Evolutionary conservation across 2,888 invertebrate species (phyloP).

Genomic region (Lottia gigantea): DNA sequence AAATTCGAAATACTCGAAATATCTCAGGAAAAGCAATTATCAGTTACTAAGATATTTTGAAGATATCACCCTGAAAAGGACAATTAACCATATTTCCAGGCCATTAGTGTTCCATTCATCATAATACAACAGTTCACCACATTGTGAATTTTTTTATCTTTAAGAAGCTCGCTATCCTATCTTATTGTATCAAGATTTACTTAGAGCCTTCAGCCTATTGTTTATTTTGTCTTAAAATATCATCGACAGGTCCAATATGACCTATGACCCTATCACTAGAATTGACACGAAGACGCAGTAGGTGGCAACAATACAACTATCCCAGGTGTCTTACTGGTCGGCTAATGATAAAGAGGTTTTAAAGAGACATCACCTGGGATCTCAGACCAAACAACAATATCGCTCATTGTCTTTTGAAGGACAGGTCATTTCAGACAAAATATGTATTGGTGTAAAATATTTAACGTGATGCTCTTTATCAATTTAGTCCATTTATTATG

Average conservation of each 20-base stretch:
- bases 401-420: background rate
- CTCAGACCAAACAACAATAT: slow-evolving; percentile 2
- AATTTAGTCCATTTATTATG: background rate
- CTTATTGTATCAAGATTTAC: background rate
- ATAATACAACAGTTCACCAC: too few relatives aligned
- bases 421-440: background rate
- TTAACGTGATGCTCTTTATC: background rate
- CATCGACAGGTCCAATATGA: background rate
- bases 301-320: background rate
- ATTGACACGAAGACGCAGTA: slow-evolving; percentile 5
- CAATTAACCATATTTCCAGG: too few relatives aligned
- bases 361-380: background rate
- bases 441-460: background rate
- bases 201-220: background rate
- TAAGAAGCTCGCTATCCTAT: too few relatives aligned
- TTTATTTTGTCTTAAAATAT: slow-evolving; percentile 6
- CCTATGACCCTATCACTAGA: background rate
- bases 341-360: slow-evolving; percentile 10
- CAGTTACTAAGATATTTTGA: too few relatives aligned
- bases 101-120: too few relatives aligned
- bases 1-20: too few relatives aligned
- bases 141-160: too few relatives aligned
- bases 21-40: too few relatives aligned
- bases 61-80: too few relatives aligned
- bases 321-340: slow-evolving; percentile 2